Conservation (phyloP, 2,888 invertebrate species). For the Sialis fuliginosa region DNA sequence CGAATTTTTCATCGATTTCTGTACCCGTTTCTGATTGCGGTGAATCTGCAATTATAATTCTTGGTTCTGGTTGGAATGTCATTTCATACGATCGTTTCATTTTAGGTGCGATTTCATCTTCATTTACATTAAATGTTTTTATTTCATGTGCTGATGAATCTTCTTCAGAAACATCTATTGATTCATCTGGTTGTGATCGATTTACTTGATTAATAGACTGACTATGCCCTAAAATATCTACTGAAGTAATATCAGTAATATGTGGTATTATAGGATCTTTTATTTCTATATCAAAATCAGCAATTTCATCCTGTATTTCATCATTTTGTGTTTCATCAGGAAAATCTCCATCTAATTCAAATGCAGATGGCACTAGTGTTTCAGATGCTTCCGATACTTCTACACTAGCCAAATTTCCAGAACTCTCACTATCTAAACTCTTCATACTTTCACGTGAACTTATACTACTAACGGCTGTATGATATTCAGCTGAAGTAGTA, state of each 20-base stretch:
- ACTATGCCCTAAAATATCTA: background rate
- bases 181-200: slow-evolving; percentile 24
- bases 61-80: slow-evolving; percentile 58
- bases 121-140: slow-evolving; percentile 23
- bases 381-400: slow-evolving; percentile 86
- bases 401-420: slow-evolving; percentile 73
- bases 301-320: slow-evolving; percentile 22
- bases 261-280: slow-evolving; percentile 5
- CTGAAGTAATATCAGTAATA: background rate
- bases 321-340: slow-evolving; percentile 41
- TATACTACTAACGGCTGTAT: slow-evolving; percentile 71
- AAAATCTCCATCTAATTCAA: slow-evolving; percentile 60
- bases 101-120: slow-evolving; percentile 40
- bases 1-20: slow-evolving; percentile 31
- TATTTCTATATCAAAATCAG: slow-evolving; percentile 13
- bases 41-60: slow-evolving; percentile 26
- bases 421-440: slow-evolving; percentile 76
- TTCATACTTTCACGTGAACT: slow-evolving; percentile 82
- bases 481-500: slow-evolving; percentile 68
- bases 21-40: slow-evolving; percentile 27
- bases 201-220: slow-evolving; percentile 4
- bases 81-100: slow-evolving; percentile 86
- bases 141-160: slow-evolving; percentile 29
- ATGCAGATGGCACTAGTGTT: slow-evolving; percentile 79
- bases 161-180: slow-evolving; percentile 35